Base-by-base conservation (phyloP, 2,888 invertebrate genomes). In the Congeria kusceri region DNA sequence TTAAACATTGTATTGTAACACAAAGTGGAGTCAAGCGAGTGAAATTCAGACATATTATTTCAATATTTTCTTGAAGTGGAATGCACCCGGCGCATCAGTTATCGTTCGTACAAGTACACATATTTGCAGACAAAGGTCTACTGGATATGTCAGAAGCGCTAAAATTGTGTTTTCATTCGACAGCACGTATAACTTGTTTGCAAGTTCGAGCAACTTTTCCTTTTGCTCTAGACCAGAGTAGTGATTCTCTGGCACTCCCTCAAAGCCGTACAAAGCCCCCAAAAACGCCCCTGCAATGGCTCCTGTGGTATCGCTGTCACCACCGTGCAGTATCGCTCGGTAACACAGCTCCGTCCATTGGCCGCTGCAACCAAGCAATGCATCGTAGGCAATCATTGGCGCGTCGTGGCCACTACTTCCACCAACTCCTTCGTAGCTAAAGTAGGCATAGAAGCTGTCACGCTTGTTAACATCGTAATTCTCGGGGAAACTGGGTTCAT, bases 321-420 rank as follows among this genome's bases (percentile, higher is more conserved):
- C 93, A 5, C 87, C 86, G 80, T 93, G 93, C 46, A 93, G 89
- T 84, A 92, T 88, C 4, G 88, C 89, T 59, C 90, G 82, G 58
- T 85, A 83, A 63, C 90, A 90, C 15, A 93, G 79, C 69, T 93
- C 90, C 46, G 75, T 53, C 92, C 93, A 93, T 57, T 86, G 74
- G 28, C 78, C 80, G 5, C 85, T 83, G 5, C 90, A 79, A 9
- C 86, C 86, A 29, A 92, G 85, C 25, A 91, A 57, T 15, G 91
- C 91, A 84, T 93, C 91, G 79, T 80, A 92, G 87, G 92, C 93
- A 57, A 93, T 92, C 88, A 93, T 91, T 11, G 92, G 91, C 15
- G 92, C 91, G 85, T 93, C 93, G 78, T 92, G 92, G 5, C 93
- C 93, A 77, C 92, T 91, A 23, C 91, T 73, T 23, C 93, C 93